A percentile compares a stretch with the other conserved stretches of the same genome.
phyloP scores from a whole-genome alignment of 2,888 invertebrate genomes.

The Sipunculus nudus region DNA sequence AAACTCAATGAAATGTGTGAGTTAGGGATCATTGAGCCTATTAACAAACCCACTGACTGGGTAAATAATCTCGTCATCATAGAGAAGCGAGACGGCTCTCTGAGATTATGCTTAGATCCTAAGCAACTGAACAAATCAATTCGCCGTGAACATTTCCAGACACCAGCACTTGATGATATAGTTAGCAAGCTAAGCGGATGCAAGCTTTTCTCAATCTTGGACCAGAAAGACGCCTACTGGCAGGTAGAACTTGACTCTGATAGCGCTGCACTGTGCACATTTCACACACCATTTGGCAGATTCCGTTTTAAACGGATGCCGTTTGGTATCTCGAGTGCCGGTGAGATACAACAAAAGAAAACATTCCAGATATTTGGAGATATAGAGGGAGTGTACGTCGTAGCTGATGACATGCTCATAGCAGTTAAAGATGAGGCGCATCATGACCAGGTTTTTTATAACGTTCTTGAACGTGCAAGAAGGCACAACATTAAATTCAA shows the following conservation, averaged over 20 bases:
- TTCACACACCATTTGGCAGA: constrained; percentile 32
- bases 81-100: constrained; percentile 5
- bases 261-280: constrained; percentile 24
- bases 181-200: constrained; percentile 25
- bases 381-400: neutral
- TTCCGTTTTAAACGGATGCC: constrained; percentile 34
- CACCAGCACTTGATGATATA: constrained; percentile 37
- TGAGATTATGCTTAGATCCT: constrained; percentile 9
- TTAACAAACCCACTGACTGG: constrained; percentile 7
- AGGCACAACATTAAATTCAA: constrained; percentile 9
- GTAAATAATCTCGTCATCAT: constrained; percentile 4
- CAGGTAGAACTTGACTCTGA: constrained; percentile 22
- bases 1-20: neutral
- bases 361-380: constrained; percentile 20
- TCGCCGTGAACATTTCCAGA: constrained; percentile 1
- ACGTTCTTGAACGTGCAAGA: constrained; percentile 4
- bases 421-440: neutral
- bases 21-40: neutral
- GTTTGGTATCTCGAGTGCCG: constrained; percentile 29
- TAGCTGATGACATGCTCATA: constrained; percentile 2
- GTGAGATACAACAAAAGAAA: constrained; percentile 31
- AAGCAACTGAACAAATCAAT: neutral
- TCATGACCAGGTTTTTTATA: neutral
- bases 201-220: constrained; percentile 33
- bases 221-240: constrained; percentile 27